phyloP scores from a whole-genome alignment of 53 echinoderm and acorn worm species.

The Luidia sarsii region DNA sequence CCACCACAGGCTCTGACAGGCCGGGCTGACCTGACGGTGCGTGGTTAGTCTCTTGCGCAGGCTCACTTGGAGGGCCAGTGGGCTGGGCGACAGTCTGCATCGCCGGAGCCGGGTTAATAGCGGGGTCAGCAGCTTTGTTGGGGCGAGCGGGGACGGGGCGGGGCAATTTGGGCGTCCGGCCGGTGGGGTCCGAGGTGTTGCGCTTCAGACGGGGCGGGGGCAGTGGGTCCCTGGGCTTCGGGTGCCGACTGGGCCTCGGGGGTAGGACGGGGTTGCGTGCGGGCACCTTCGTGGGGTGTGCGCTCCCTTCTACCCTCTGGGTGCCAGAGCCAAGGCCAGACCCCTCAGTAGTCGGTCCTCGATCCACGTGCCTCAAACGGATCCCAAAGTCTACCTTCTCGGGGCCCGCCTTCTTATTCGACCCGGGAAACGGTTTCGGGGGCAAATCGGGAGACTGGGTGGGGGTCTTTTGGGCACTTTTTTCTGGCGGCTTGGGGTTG shows the following conservation, averaged over 20 bases:
- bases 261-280: background rate
- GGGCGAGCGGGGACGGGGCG: background rate
- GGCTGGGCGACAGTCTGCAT: too few relatives aligned
- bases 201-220: slow-evolving; percentile 22
- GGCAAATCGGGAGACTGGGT: too few relatives aligned
- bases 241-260: background rate
- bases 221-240: background rate
- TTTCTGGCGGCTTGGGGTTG: too few relatives aligned
- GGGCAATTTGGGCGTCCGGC: background rate
- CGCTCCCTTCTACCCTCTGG: too few relatives aligned
- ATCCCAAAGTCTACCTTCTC: background rate
- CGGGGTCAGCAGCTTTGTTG: too few relatives aligned
- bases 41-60: slow-evolving; percentile 36
- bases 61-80: too few relatives aligned
- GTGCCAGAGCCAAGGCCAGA: too few relatives aligned
- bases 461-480: too few relatives aligned
- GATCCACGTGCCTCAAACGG: background rate
- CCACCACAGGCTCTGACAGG: slow-evolving; percentile 1
- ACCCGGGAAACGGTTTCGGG: background rate
- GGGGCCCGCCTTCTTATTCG: background rate
- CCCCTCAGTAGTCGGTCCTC: too few relatives aligned
- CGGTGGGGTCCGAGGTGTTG: slow-evolving; percentile 12
- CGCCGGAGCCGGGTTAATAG: too few relatives aligned
- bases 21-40: background rate
- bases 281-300: too few relatives aligned